Percentiles rank a stretch among this genome's conserved stretches.
Evolutionary conservation across 1,140 invertebrate genomes (phyloP).

Genomic region (Papilio polytes): DNA sequence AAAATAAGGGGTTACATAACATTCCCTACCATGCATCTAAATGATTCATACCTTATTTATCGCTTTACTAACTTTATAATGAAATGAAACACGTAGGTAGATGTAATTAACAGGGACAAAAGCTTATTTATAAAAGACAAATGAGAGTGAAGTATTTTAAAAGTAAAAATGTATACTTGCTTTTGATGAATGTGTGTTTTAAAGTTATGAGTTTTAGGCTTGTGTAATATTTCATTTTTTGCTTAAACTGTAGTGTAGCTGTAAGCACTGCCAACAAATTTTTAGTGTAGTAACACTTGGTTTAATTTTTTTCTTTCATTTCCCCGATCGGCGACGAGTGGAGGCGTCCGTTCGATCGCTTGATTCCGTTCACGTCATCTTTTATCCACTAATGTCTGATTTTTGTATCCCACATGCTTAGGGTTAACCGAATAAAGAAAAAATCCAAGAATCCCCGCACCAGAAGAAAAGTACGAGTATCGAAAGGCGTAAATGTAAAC

Average conservation of each 20-base stretch:
- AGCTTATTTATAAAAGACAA: not conserved
- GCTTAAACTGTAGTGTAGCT: not conserved
- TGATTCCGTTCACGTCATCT: constrained; percentile 76
- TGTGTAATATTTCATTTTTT: not conserved
- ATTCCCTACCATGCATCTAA: not conserved
- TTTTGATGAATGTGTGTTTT: not conserved
- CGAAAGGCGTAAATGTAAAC: constrained; percentile 75
- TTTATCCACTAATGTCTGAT: constrained; percentile 78
- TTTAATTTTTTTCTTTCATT: constrained; percentile 66
- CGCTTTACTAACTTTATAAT: not conserved
- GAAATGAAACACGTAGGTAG: not conserved
- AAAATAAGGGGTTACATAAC: not conserved
- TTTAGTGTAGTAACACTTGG: constrained; percentile 45
- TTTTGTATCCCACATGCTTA: constrained; percentile 81
- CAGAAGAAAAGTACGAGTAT: constrained; percentile 77
- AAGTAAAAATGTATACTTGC: not conserved
- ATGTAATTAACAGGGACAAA: not conserved
- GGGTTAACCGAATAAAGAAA: constrained; percentile 79
- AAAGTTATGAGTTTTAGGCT: not conserved
- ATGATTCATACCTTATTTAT: not conserved
- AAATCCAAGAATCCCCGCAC: constrained; percentile 81
- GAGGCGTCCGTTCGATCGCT: constrained; percentile 72
- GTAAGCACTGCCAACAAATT: constrained; percentile 41
- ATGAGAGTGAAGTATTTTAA: not conserved
- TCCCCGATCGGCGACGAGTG: constrained; percentile 68